These are phyloP conservation scores for Hypothenemus hampei DNA, from an alignment of 1,140 invertebrate species.

Conservation along the genomic window DNA sequence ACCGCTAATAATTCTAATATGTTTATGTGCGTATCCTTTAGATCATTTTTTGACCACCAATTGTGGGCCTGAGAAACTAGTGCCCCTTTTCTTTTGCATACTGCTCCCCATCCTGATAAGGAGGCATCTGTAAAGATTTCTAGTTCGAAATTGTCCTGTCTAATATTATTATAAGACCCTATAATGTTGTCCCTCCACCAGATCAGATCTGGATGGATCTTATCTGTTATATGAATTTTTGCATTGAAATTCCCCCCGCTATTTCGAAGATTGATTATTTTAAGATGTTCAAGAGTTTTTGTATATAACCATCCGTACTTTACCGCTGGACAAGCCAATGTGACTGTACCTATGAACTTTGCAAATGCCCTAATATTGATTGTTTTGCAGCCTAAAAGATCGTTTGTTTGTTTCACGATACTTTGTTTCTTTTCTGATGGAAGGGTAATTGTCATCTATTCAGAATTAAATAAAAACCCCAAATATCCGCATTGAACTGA, in stretches of 20 bases:
- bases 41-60: too few relatives aligned
- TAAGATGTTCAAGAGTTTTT: neutral
- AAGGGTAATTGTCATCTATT: neutral
- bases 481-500: neutral
- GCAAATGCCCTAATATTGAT: slow-evolving; percentile 4
- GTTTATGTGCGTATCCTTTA: too few relatives aligned
- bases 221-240: neutral
- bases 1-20: too few relatives aligned
- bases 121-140: slow-evolving; percentile 11
- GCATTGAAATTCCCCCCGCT: neutral
- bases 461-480: slow-evolving; percentile 2
- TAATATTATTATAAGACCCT: neutral
- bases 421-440: neutral
- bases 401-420: neutral
- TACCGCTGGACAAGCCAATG: slow-evolving; percentile 3
- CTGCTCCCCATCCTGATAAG: slow-evolving; percentile 4
- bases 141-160: neutral
- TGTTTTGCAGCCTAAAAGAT: neutral
- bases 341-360: neutral
- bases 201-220: slow-evolving; percentile 23
- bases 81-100: too few relatives aligned
- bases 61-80: neutral
- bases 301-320: slow-evolving; percentile 2
- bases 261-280: neutral
- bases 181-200: slow-evolving; percentile 33